These are phyloP conservation scores for Phycodurus eques DNA, from an alignment of 2,113 vertebrate species.

Conservation along the genomic window DNA sequence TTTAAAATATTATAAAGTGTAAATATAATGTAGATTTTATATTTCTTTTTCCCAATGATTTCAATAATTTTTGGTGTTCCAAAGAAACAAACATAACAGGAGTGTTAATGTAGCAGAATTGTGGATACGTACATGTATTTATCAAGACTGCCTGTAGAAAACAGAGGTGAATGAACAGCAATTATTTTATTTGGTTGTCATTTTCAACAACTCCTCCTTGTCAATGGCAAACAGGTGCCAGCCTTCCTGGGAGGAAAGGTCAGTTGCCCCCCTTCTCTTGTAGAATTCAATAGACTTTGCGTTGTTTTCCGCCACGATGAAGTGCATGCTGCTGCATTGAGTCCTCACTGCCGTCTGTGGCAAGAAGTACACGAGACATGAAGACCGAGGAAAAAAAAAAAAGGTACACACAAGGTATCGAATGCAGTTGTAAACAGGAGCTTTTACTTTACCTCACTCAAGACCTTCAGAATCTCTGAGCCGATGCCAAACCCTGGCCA, in stretches of 20 bases:
- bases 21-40: no score
- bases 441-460: conserved; percentile 72
- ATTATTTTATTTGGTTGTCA: conserved; percentile 53
- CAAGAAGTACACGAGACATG: conserved; percentile 1
- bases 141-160: neutral
- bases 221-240: conserved; percentile 77
- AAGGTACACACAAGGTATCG: neutral
- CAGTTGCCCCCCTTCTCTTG: conserved; percentile 61
- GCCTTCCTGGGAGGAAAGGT: conserved; percentile 72
- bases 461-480: conserved; percentile 72
- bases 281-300: conserved; percentile 71
- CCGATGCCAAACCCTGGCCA: conserved; percentile 72
- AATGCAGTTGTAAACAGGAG: neutral
- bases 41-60: no score
- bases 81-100: neutral
- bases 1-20: no score
- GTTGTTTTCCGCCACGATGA: conserved; percentile 77
- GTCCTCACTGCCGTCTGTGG: conserved; percentile 74
- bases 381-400: neutral
- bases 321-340: conserved; percentile 78
- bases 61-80: neutral
- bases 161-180: neutral
- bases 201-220: conserved; percentile 68
- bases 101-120: neutral
- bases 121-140: neutral